Evolutionary conservation across 2,888 invertebrate species (phyloP), one percentile per base, ranked within the genome.

Genomic region (Leucoma salicis): DNA sequence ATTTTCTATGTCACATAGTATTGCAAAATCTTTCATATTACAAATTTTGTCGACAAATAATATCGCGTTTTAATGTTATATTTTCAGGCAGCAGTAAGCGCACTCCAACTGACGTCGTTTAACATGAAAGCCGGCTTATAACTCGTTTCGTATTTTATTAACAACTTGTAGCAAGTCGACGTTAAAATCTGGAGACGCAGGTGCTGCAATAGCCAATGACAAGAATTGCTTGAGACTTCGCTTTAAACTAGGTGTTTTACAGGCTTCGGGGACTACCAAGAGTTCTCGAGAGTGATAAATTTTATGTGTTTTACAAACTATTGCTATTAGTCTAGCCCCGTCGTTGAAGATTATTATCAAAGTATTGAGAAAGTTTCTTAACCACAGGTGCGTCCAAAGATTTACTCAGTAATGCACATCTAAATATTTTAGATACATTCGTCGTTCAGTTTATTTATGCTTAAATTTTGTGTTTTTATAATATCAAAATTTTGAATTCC

Each of bases 181-280:
- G 45, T 46, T 46, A 46, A 57, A 55, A 53, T 57, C 60, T 48
- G 46, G 41, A 24, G 42, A 14, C 57, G 21, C 60, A 60, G 60
- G 60, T 60, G 59, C 32, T 38, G 39, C 46, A 25, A 32, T n/a
- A 18, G 24, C 24, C 49, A 47, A 46, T 51, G 44, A 54, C 43
- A 39, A 37, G 24, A 41, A 46, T 51, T 39, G 37, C 39, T 10
- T 6, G 14, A 39, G 44, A 44, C 39, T 39, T 24, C 34, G 32
- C 33, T 52, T 51, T 54, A 54, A 49, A 59, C 52, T 57, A 49
- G 33, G 24, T 48, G 36, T 46, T 59, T 57, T 59, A 52, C 31
- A 36, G 39, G 14, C 27, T 38, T 16, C 12, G 4, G 35, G 34
- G 31, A 33, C 27, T 47, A 44, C 28, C 15, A 53, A 5, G 6